Evolutionary conservation across 1,140 invertebrate species (phyloP), one percentile per base, ranked within the genome.

Genomic region (Drosophila repletoides): DNA sequence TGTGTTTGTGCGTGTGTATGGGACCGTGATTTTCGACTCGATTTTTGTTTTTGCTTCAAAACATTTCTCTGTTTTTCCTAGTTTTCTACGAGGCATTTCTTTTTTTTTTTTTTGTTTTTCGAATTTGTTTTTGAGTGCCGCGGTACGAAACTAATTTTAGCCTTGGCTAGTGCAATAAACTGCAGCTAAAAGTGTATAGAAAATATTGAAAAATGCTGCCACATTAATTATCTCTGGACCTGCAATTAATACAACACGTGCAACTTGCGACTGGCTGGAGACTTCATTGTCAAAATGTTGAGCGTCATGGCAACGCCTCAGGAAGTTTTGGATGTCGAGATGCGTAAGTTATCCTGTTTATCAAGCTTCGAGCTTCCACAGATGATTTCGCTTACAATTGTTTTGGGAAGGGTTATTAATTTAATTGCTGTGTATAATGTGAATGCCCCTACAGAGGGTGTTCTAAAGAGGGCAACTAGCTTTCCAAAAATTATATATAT

Each of bases 331-430:
- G 64, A 67, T 36, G 38, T 45, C 9, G 64, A 61, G 29, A 36
- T 67, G 56, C 40, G 64, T 67, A 67, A 67, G 64, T 67, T 36
- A n/a, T n/a, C n/a, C n/a, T n/a, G n/a, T n/a, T n/a, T n/a, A n/a
- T n/a, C n/a, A n/a, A n/a, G n/a, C n/a, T n/a, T n/a, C n/a, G n/a
- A n/a, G n/a, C n/a, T n/a, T n/a, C n/a, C n/a, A n/a, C n/a, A n/a
- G n/a, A n/a, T n/a, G n/a, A n/a, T n/a, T n/a, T n/a, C n/a, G n/a
- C n/a, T n/a, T n/a, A n/a, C n/a, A n/a, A n/a, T 19, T 19, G n/a
- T 15, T 5, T 1, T 21, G 48, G 34, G 15, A 41, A 41, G 5
- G 3, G 17, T 1, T 10, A 10, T 34, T 7, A 5, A 15, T 34
- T 33, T 14, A 4, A 14, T 14, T 34, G 3, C 1, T 9, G 12